Conservation (phyloP, 1,140 invertebrate genomes). For the Cydia strobilella region DNA sequence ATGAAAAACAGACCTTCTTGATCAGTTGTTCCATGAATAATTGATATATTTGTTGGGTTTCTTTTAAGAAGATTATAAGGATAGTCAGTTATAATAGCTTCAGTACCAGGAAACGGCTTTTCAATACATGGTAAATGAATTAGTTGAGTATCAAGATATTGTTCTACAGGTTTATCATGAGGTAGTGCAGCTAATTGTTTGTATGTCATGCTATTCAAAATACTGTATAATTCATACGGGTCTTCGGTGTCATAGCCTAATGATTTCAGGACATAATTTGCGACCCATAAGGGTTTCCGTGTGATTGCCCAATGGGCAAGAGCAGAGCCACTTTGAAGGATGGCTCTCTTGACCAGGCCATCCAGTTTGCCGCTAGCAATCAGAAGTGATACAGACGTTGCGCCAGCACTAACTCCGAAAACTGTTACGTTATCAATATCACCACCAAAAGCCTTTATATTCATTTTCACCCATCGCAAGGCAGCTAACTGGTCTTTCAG, state of each 20-base stretch:
- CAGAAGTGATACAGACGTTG: constrained; percentile 12
- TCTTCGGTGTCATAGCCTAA: constrained; percentile 8
- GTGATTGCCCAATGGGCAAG: constrained; percentile 7
- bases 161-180: constrained; percentile 18
- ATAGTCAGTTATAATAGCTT: constrained; percentile 22
- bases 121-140: constrained; percentile 18
- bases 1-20: constrained; percentile 25
- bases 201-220: not conserved
- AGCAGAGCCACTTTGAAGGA: constrained; percentile 15
- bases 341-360: not conserved
- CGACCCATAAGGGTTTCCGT: constrained; percentile 13
- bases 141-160: constrained; percentile 1
- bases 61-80: constrained; percentile 11
- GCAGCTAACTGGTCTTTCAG: constrained; percentile 36
- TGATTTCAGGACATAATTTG: constrained; percentile 3
- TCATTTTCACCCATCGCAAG: constrained; percentile 33
- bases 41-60: constrained; percentile 15
- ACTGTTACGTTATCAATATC: constrained; percentile 33
- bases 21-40: constrained; percentile 11
- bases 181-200: constrained; percentile 17
- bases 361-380: constrained; percentile 11
- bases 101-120: not conserved
- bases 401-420: constrained; percentile 32
- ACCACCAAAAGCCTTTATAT: constrained; percentile 34
- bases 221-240: not conserved